Evolutionary conservation across 2,113 vertebrate genomes (phyloP).

Genomic region (Proterorhinus semilunaris): DNA sequence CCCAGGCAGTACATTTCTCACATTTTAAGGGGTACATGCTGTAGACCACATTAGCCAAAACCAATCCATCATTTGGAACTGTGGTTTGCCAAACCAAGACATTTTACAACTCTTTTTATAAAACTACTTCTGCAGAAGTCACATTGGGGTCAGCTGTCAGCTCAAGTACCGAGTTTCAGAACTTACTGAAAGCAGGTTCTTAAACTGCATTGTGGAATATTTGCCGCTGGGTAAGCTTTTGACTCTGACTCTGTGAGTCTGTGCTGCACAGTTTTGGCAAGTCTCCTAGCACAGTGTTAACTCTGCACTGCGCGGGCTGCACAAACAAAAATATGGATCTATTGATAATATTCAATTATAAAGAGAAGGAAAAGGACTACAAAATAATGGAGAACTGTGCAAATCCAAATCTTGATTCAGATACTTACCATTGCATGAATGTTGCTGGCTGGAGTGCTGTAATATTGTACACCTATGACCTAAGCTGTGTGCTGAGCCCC

Average conservation of each 20-base stretch:
- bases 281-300: neutral
- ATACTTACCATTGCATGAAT: neutral
- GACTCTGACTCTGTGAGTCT: neutral
- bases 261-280: neutral
- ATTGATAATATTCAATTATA: conserved; percentile 6
- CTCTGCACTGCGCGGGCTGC: neutral
- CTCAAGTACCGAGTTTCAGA: neutral
- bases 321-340: conserved; percentile 21
- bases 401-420: too few relatives aligned
- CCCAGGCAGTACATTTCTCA: too few relatives aligned
- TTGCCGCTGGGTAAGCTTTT: conserved; percentile 2
- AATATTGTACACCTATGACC: neutral
- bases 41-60: neutral
- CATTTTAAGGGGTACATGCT: too few relatives aligned
- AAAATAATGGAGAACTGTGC: neutral
- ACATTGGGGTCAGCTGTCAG: conserved; percentile 7
- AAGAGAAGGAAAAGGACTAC: neutral
- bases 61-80: neutral
- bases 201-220: conserved; percentile 2
- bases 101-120: neutral
- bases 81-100: neutral
- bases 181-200: neutral
- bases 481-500: too few relatives aligned
- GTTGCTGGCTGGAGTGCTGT: neutral
- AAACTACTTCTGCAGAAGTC: neutral